Evolutionary conservation across 2,113 vertebrate species (phyloP).

Genomic region (Bujurquina vittata): DNA sequence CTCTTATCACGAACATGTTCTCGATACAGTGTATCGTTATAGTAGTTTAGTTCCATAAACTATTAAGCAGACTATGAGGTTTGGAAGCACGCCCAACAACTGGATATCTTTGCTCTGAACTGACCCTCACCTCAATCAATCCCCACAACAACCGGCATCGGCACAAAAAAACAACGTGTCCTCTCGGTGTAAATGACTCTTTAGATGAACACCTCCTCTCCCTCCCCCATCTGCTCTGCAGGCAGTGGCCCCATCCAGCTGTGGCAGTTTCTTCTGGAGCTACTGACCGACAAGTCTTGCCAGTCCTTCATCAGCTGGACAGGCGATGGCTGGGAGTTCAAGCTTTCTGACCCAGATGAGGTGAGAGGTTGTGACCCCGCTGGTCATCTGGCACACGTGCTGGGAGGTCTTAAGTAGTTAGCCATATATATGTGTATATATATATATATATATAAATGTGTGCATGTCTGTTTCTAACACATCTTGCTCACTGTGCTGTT

Average conservation of each 20-base stretch:
- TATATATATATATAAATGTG: too few relatives aligned
- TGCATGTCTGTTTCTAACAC: not conserved
- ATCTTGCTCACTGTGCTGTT: not conserved
- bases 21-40: not conserved
- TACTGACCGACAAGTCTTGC: conserved; percentile 98
- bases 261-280: conserved; percentile 98
- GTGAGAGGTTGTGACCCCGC: conserved; percentile 79
- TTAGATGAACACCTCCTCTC: conserved; percentile 14
- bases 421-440: not conserved
- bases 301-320: conserved; percentile 99
- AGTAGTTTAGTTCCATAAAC: not conserved
- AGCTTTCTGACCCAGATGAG: conserved; percentile 98
- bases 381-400: conserved; percentile 48
- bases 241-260: conserved; percentile 98
- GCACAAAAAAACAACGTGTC: conserved; percentile 7
- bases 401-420: conserved; percentile 72
- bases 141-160: not conserved
- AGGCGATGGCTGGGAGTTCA: conserved; percentile 99
- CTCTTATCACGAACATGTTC: not conserved
- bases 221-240: conserved; percentile 68
- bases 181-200: not conserved
- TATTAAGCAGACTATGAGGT: not conserved
- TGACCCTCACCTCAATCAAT: conserved; percentile 2
- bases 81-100: not conserved
- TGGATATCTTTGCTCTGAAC: not conserved